Evolutionary conservation across 2,888 invertebrate species (phyloP), one percentile per base, ranked within the genome.

Genomic region (Mythimna albipuncta): DNA sequence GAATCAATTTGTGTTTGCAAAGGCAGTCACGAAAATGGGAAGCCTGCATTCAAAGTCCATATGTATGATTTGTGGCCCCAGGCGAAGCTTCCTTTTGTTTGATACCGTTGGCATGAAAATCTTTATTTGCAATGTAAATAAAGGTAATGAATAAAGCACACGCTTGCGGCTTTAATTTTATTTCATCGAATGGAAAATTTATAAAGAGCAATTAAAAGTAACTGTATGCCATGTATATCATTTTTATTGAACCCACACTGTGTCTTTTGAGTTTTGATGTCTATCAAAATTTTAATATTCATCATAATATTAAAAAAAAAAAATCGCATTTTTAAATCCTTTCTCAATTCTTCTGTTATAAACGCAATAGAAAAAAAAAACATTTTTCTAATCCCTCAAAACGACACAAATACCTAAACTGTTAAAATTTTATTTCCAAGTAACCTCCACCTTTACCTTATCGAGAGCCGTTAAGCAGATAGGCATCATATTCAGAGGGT

Each of bases 71-170:
- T 52, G 44, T 65, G 7, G 58, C 83, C 64, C 35, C 61, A 32
- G 62, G 63, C 64, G 16, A 52, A 57, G 52, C 59, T 55, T 68
- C 58, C 73, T 11, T 65, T 80, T 67, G 61, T 73, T 47, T 35
- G 47, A 57, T 81, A 75, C 21, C 47, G 41, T 38, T 58, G 44
- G 58, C 69, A 50, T 69, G 47, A 61, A 66, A 66, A 59, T 63
- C 64, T 59, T 74, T 71, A 83, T 79, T 68, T 79, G 69, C 67
- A 68, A 57, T 81, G 32, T 65, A 70, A 81, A 83, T 82, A 78
- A 71, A 35, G 10, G 38, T 66, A 61, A 78, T 82, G 57, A 72
- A 78, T 80, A 72, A 77, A 82, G 11, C 67, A 77, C 69, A 67
- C 41, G 58, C 64, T 59, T n/a, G 78, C n/a, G 47, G 67, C 54